Base-by-base conservation (phyloP, 1,140 invertebrate species). In the Gonioctena quinquepunctata region DNA sequence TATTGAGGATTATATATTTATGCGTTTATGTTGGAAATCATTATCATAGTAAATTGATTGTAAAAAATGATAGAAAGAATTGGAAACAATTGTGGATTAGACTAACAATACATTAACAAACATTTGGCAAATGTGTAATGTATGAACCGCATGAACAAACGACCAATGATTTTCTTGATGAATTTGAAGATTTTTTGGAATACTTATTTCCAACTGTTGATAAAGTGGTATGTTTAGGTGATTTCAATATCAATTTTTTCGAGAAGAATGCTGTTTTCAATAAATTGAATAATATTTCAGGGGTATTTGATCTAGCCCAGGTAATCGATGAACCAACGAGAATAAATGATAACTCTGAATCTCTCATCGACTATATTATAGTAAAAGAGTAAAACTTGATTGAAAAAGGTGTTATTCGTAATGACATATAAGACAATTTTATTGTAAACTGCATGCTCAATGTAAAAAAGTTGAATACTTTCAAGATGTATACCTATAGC, bases 1-100 rank as follows among this genome's bases (percentile, higher is more conserved):
- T 33, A 33, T 33, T 6, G n/a, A 33, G 8, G n/a, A 33, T 1
- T 33, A 33, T 33, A 33, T 1, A 7, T 3, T 33, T 33, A 33
- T 33, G 28, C 28, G n/a, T 33, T 33, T 0, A 33, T 13, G 28
- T 33, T 11, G n/a, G n/a, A 11, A 33, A 33, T 33, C 8, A 33
- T 11, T 33, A 33, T 2, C 2, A 11, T 33, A 11, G 28, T 13
- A 13, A 33, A 0, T 6, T 33, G 28, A 33, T 33, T 33, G 28
- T 6, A 11, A 33, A 33, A 33, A 33, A 33, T 33, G 28, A 33
- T 11, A 3, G 28, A 11, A 33, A 33, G 8, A 13, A 1, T 2
- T 54, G 6, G 67, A 22, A 57, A 26, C 27, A 68, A 60, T 50
- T 59, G 63, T 16, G 69, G 54, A 18, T 27, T 13, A 33, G n/a